Percentiles rank a stretch among this genome's conserved stretches.
Evolutionary conservation across 2,888 invertebrate species (phyloP).

Genomic region (Drosophila meridionalis): DNA sequence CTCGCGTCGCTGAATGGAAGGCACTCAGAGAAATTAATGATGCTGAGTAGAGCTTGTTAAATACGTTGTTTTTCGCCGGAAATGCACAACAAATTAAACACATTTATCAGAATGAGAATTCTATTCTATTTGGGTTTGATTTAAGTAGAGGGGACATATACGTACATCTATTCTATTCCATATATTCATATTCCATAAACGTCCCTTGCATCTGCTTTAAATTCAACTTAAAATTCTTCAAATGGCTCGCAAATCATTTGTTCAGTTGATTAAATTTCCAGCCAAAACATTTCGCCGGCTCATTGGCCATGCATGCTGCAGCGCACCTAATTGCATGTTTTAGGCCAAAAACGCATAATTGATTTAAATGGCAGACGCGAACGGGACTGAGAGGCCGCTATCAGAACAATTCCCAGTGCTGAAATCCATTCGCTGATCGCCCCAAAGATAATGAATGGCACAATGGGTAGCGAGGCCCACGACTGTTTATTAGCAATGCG

Average conservation of each 20-base stretch:
- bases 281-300: constrained; percentile 29
- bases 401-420: constrained; percentile 44
- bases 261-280: constrained; percentile 38
- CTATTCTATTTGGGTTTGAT: no score
- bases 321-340: constrained; percentile 47
- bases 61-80: not conserved
- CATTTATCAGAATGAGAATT: not conserved
- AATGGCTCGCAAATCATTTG: constrained; percentile 32
- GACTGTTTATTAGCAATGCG: constrained; percentile 64
- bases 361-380: constrained; percentile 62
- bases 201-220: not conserved
- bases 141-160: no score
- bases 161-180: no score
- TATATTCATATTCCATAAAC: no score
- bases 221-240: constrained; percentile 22
- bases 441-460: constrained; percentile 66
- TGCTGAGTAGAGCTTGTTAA: not conserved
- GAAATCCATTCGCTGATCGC: constrained; percentile 49
- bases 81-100: constrained; percentile 6
- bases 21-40: not conserved
- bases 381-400: constrained; percentile 17
- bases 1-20: constrained; percentile 50
- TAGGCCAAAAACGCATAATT: constrained; percentile 59
- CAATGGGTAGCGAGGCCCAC: constrained; percentile 40
- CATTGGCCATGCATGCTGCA: constrained; percentile 10